These are phyloP conservation scores for Lipotes vexillifer DNA, from an alignment of 2,113 vertebrate species.

Conservation along the genomic window DNA sequence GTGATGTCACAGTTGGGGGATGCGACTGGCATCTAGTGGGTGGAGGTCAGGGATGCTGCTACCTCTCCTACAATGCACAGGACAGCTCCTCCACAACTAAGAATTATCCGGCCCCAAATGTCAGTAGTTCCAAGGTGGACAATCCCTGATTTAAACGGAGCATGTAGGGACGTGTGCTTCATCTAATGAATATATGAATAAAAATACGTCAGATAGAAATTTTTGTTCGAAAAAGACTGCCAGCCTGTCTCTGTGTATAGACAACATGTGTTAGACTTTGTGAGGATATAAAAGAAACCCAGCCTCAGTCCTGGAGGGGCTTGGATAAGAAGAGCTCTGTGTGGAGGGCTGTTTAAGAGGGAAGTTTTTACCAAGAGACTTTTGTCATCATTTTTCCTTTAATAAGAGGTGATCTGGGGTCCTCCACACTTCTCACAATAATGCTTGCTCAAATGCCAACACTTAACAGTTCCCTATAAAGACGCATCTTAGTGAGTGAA, in stretches of 20 bases:
- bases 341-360: neutral
- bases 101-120: neutral
- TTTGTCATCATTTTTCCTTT: neutral
- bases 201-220: neutral
- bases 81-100: neutral
- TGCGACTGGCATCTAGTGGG: neutral
- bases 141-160: neutral
- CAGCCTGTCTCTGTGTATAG: too few relatives aligned
- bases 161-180: neutral
- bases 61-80: neutral
- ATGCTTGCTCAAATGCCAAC: neutral
- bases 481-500: neutral
- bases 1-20: neutral
- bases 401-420: conserved; percentile 25
- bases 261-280: neutral
- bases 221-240: neutral
- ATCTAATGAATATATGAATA: neutral
- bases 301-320: neutral
- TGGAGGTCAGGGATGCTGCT: neutral
- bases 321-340: neutral
- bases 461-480: neutral
- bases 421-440: neutral
- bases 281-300: neutral
- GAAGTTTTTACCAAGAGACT: neutral
- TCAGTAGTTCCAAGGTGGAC: neutral